phyloP scores from a whole-genome alignment of 2,797 vertebrate genomes.

The Sebastes taczanowskii region DNA sequence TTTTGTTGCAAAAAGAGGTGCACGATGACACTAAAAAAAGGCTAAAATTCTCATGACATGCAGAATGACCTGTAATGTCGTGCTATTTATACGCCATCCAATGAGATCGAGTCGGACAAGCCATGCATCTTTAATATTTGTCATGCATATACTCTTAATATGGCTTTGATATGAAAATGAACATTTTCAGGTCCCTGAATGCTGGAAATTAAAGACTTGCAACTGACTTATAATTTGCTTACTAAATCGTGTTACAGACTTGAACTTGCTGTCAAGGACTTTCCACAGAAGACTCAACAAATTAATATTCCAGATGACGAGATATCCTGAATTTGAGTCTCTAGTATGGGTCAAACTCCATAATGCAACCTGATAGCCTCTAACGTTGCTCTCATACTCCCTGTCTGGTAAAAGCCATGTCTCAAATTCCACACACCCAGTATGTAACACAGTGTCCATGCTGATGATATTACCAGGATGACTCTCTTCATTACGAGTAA shows the following conservation, averaged over 20 bases:
- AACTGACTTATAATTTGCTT: not conserved
- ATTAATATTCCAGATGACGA: not conserved
- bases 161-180: not conserved
- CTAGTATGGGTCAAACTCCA: not conserved
- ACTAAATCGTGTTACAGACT: not conserved
- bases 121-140: not conserved
- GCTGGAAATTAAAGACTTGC: too few species aligned
- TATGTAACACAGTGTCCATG: too few species aligned
- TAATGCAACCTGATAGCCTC: too few species aligned
- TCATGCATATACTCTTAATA: not conserved
- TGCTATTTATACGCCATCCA: too few species aligned
- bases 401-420: not conserved
- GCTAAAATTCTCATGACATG: too few species aligned
- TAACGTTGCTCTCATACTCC: too few species aligned
- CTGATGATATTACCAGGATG: not conserved
- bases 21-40: too few species aligned
- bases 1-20: too few species aligned
- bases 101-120: accelerated
- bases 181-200: too few species aligned
- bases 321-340: not conserved
- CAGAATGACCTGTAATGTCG: too few species aligned
- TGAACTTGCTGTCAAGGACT: not conserved
- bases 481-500: not conserved
- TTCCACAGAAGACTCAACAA: accelerated
- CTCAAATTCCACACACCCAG: too few species aligned